phyloP scores from a whole-genome alignment of 2,888 invertebrate genomes.

The Drosophila tanythrix region DNA sequence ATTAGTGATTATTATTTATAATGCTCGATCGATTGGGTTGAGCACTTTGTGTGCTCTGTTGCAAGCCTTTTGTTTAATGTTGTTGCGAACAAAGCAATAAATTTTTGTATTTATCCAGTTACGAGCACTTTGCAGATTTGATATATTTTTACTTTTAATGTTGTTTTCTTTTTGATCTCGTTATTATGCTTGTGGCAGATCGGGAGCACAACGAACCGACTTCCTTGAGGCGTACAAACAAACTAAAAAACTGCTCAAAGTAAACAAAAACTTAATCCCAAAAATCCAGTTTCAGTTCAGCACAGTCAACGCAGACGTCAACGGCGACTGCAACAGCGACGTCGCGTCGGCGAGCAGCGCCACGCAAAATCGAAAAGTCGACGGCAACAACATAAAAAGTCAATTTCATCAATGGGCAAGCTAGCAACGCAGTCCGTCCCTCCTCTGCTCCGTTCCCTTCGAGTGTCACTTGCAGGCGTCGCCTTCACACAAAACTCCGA shows the following conservation, averaged over 20 bases:
- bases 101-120: slow-evolving; percentile 69
- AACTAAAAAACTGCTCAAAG: slow-evolving; percentile 83
- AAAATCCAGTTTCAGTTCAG: slow-evolving; percentile 74
- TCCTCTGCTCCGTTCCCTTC: slow-evolving; percentile 18
- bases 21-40: slow-evolving; percentile 23
- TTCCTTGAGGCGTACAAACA: slow-evolving; percentile 82
- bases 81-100: slow-evolving; percentile 62
- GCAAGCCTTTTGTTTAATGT: slow-evolving; percentile 66
- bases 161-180: slow-evolving; percentile 17
- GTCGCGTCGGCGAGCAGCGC: slow-evolving; percentile 32
- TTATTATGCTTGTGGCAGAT: slow-evolving; percentile 37
- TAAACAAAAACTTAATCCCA: slow-evolving; percentile 83
- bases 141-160: slow-evolving; percentile 31
- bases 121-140: slow-evolving; percentile 62
- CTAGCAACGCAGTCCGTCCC: slow-evolving; percentile 25
- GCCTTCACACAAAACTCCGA: slow-evolving; percentile 58
- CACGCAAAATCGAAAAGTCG: slow-evolving; percentile 68
- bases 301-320: slow-evolving; percentile 24
- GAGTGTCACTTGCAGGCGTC: slow-evolving; percentile 74
- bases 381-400: slow-evolving; percentile 78
- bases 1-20: slow-evolving; percentile 62
- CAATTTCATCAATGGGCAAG: slow-evolving; percentile 83
- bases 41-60: slow-evolving; percentile 56
- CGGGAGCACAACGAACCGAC: slow-evolving; percentile 73
- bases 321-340: slow-evolving; percentile 20